Conservation (phyloP, 2,797 vertebrate species). For the Cryptoblepharus egeriae region DNA sequence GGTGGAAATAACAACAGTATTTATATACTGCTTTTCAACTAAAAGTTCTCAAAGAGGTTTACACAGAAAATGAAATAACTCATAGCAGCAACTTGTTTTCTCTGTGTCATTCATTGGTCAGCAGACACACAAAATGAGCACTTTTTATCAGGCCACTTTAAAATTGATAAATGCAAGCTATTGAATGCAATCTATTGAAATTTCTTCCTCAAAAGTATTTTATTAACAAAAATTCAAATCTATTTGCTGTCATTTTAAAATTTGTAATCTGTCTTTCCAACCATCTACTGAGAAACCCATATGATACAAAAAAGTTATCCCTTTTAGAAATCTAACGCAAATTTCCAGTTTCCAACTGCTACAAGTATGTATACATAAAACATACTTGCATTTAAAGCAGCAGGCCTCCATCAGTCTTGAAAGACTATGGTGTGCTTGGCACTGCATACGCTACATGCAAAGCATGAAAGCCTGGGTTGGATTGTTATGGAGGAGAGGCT, state of each 20-base stretch:
- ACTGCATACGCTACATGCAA: too few species aligned
- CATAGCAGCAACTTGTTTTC: not conserved
- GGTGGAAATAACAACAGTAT: too few species aligned
- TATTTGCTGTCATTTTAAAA: not conserved
- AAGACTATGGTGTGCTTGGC: too few species aligned
- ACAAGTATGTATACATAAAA: not conserved
- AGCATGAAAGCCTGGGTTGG: too few species aligned
- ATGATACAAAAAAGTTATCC: not conserved
- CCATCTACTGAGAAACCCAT: not conserved
- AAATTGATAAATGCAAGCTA: not conserved
- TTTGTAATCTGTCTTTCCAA: not conserved
- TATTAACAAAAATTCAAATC: not conserved
- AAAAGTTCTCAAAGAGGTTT: too few species aligned
- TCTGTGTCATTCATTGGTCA: not conserved
- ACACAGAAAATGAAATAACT: too few species aligned
- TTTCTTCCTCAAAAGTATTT: not conserved
- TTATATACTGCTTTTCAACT: too few species aligned
- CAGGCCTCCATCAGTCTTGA: too few species aligned
- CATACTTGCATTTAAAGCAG: not conserved
- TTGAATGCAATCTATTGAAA: not conserved
- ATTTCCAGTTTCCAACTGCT: not conserved
- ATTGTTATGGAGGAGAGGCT: too few species aligned
- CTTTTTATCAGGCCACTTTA: not conserved
- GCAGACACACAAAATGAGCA: not conserved
- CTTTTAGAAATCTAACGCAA: not conserved